Evolutionary conservation across 2,113 vertebrate species (phyloP).

Genomic region (Clarias magur): DNA sequence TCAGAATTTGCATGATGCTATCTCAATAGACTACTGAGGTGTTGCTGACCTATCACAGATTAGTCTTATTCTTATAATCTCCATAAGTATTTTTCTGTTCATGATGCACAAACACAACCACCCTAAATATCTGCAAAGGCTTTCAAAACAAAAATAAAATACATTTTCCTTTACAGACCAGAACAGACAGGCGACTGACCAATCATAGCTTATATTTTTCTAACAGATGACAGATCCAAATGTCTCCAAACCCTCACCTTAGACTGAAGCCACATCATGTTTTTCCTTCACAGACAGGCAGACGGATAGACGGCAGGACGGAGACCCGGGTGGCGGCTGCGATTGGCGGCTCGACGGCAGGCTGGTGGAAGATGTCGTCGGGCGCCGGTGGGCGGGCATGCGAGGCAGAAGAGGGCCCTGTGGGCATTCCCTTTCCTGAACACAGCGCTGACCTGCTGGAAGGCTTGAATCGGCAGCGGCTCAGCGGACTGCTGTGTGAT

Average conservation of each 20-base stretch:
- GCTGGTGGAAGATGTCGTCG: constrained; percentile 85
- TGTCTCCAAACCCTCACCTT: background rate
- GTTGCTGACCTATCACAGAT: background rate
- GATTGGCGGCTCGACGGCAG: constrained; percentile 80
- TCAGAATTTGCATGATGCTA: constrained; percentile 10
- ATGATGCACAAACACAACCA: background rate
- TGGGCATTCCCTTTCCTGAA: constrained; percentile 98
- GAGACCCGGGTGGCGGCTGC: constrained; percentile 77
- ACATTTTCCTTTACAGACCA: background rate
- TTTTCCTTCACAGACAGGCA: constrained; percentile 68
- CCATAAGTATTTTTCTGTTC: background rate
- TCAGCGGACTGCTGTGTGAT: constrained; percentile 90
- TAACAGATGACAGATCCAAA: background rate
- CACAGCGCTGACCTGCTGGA: constrained; percentile 96
- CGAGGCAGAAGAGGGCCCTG: constrained; percentile 89
- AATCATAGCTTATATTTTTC: background rate
- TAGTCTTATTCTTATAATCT: background rate
- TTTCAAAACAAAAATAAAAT: background rate
- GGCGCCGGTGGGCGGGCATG: constrained; percentile 68
- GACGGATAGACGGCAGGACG: constrained; percentile 79
- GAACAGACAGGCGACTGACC: background rate
- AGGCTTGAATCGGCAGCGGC: constrained; percentile 91
- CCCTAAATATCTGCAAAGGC: background rate
- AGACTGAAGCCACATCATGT: background rate
- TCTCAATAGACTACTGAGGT: background rate